phyloP scores from a whole-genome alignment of 2,797 vertebrate genomes.

The Epinephelus malabaricus region DNA sequence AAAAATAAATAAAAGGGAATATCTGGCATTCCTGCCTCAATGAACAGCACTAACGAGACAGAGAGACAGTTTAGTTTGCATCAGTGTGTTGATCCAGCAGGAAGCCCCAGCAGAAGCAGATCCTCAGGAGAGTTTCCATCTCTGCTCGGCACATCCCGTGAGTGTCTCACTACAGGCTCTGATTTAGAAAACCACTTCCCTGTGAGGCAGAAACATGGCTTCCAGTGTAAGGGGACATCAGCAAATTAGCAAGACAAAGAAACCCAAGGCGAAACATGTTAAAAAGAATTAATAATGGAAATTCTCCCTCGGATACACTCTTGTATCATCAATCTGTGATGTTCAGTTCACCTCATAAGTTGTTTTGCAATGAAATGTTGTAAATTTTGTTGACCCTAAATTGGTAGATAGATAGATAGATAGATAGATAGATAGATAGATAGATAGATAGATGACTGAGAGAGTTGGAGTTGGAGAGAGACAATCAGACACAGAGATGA shows the following conservation, averaged over 20 bases:
- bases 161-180: constrained; percentile 45
- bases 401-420: background rate
- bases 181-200: constrained; percentile 55
- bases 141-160: constrained; percentile 51
- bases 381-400: background rate
- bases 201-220: constrained; percentile 57
- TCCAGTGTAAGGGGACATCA: constrained; percentile 41
- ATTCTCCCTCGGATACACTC: constrained; percentile 16
- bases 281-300: constrained; percentile 66
- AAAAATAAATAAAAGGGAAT: background rate
- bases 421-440: background rate
- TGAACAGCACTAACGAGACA: background rate
- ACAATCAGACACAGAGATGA: constrained; percentile 2
- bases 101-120: constrained; percentile 37
- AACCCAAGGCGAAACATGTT: constrained; percentile 68
- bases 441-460: background rate
- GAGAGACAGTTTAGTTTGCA: constrained; percentile 25
- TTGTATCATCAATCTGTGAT: constrained; percentile 38
- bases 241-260: constrained; percentile 77
- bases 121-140: constrained; percentile 56
- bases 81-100: constrained; percentile 41
- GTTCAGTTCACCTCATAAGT: constrained; percentile 1
- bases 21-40: background rate
- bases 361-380: constrained; percentile 1
- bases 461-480: background rate